Conservation (phyloP, 2,113 vertebrate genomes). For the Meriones unguiculatus region DNA sequence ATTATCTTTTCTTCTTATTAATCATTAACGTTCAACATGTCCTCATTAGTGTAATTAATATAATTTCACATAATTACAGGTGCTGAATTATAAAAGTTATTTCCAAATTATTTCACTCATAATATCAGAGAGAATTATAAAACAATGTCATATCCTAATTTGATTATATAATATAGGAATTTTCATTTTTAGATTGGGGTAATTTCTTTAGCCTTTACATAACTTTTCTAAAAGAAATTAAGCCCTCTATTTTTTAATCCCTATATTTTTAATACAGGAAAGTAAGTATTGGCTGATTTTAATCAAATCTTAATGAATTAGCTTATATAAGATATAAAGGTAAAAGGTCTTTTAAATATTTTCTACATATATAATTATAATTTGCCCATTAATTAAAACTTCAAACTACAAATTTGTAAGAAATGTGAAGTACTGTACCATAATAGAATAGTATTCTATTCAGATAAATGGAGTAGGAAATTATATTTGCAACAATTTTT, state of each 20-base stretch:
- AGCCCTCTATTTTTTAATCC: not conserved
- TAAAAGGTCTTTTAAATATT: not conserved
- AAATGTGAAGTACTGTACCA: not conserved
- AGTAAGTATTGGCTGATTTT: conserved; percentile 17
- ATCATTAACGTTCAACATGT: conserved; percentile 66
- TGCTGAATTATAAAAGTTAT: conserved; percentile 72
- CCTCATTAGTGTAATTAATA: conserved; percentile 75
- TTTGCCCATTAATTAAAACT: conserved; percentile 45
- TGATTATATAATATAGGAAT: conserved; percentile 38
- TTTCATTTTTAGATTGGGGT: conserved; percentile 6
- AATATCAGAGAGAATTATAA: conserved; percentile 51
- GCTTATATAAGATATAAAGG: not conserved
- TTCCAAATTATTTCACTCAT: conserved; percentile 70
- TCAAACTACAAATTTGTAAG: not conserved
- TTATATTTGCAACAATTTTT: not conserved
- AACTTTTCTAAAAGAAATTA: not conserved
- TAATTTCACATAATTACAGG: conserved; percentile 77
- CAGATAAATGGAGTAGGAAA: not conserved
- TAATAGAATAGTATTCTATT: not conserved
- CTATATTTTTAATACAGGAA: not conserved
- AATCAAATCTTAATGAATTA: not conserved
- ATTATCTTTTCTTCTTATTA: conserved; percentile 63
- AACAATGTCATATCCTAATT: conserved; percentile 71
- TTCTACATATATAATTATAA: not conserved
- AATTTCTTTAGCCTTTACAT: not conserved